Percentiles rank a stretch among this genome's conserved stretches.
Conservation (phyloP, 1,140 invertebrate species). For the Drosophila fuyamai region DNA sequence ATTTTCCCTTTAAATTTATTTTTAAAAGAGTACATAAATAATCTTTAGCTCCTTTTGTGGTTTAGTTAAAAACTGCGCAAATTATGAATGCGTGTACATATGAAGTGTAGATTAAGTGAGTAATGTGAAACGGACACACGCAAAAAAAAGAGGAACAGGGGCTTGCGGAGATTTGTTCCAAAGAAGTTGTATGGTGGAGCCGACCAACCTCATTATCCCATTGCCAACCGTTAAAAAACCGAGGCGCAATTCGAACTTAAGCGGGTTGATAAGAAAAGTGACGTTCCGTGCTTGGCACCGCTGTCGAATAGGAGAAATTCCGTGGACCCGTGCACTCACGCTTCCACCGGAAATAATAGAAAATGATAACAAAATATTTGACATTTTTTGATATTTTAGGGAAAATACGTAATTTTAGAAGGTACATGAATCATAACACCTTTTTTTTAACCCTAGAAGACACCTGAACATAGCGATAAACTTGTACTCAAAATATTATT, state of each 20-base stretch:
- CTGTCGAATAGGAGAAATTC: constrained; percentile 15
- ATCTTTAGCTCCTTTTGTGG: constrained; percentile 6
- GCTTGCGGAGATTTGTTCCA: neutral
- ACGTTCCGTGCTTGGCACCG: constrained; percentile 65
- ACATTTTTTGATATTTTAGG: neutral
- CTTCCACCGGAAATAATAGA: neutral
- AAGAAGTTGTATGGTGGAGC: constrained; percentile 10
- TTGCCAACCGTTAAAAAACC: constrained; percentile 31
- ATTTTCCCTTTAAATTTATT: neutral
- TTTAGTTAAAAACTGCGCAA: constrained; percentile 31
- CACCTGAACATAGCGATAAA: too few species aligned
- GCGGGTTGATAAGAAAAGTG: constrained; percentile 60
- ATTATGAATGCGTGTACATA: constrained; percentile 11
- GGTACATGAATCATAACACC: neutral
- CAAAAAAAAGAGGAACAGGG: constrained; percentile 21
- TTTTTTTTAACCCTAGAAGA: too few species aligned
- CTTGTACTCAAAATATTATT: too few species aligned
- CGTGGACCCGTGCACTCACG: neutral
- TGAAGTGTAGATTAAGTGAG: constrained; percentile 55
- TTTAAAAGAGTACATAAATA: neutral
- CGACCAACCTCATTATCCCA: constrained; percentile 30
- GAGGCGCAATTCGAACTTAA: constrained; percentile 6
- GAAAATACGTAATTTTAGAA: neutral
- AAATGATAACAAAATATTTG: neutral
- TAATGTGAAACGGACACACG: constrained; percentile 48